Conservation (phyloP, 2,797 vertebrate species). For the Erethizon dorsatum region DNA sequence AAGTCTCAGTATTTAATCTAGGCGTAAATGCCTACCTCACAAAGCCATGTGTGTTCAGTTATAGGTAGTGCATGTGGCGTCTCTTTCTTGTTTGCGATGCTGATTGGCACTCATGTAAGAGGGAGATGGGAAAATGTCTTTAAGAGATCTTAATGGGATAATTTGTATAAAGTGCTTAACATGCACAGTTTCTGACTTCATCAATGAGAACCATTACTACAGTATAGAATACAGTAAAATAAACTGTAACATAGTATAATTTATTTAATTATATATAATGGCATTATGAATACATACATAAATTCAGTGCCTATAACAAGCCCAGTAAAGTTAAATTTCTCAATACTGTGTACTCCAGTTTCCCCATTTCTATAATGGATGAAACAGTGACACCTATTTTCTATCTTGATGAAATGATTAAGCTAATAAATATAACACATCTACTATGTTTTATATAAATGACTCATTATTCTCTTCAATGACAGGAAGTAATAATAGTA, state of each 20-base stretch:
- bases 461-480: constrained; percentile 31
- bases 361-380: neutral
- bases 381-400: constrained; percentile 20
- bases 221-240: constrained; percentile 37
- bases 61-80: neutral
- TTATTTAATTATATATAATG: constrained; percentile 72
- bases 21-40: neutral
- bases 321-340: constrained; percentile 64
- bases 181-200: neutral
- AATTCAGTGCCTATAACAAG: constrained; percentile 56
- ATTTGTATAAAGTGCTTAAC: constrained; percentile 26
- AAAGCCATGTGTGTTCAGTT: neutral
- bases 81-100: neutral
- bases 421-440: constrained; percentile 13
- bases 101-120: neutral
- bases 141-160: constrained; percentile 52
- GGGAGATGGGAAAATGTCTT: neutral
- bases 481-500: constrained; percentile 46
- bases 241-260: constrained; percentile 56
- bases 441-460: constrained; percentile 4
- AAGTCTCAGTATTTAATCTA: neutral
- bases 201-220: constrained; percentile 11
- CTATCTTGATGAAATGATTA: constrained; percentile 30
- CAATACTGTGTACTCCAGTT: constrained; percentile 23
- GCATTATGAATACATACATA: constrained; percentile 31